phyloP scores from a whole-genome alignment of 2,888 invertebrate species.

The Dysmachus trigonus region DNA sequence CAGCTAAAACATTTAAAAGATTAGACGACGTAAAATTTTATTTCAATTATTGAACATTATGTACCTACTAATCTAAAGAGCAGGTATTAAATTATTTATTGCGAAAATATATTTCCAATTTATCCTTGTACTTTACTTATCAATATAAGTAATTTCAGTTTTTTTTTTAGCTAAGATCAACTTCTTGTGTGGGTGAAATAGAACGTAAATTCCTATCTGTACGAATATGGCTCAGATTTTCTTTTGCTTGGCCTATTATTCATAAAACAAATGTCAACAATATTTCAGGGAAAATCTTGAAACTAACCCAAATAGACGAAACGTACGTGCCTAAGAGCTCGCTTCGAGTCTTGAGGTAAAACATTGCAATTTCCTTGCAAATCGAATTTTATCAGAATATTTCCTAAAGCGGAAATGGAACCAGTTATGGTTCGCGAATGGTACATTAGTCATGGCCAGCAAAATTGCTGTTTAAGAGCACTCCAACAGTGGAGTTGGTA shows the following conservation, averaged over 20 bases:
- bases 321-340: neutral
- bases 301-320: neutral
- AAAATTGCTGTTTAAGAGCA: neutral
- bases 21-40: too few species aligned
- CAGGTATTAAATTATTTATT: too few species aligned
- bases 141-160: too few species aligned
- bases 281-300: neutral
- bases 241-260: neutral
- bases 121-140: too few species aligned
- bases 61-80: too few species aligned
- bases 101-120: too few species aligned
- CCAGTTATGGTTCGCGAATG: neutral
- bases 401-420: neutral
- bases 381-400: neutral
- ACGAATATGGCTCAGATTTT: neutral
- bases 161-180: neutral
- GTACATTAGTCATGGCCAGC: neutral
- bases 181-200: neutral
- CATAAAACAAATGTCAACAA: neutral
- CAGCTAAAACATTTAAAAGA: too few species aligned
- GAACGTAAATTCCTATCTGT: neutral
- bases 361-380: neutral
- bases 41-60: too few species aligned
- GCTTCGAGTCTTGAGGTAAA: neutral
- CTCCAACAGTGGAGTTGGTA: neutral